These are phyloP conservation scores for Diglossa brunneiventris DNA, from an alignment of 2,113 vertebrate species.

Conservation along the genomic window DNA sequence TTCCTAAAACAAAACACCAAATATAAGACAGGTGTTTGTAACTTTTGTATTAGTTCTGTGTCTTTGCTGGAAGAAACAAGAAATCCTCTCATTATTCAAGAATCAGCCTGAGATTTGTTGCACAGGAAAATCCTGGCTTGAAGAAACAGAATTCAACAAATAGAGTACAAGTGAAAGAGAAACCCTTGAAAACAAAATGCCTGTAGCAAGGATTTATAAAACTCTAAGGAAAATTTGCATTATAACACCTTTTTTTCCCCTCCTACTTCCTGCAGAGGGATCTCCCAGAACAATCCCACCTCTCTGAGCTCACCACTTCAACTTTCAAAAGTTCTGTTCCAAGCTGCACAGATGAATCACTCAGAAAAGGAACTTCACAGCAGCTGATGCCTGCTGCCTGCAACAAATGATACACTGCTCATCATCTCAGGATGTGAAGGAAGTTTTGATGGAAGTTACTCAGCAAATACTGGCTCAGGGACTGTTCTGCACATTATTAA, in stretches of 20 bases:
- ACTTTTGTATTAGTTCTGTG: not conserved
- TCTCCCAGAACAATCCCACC: constrained; percentile 1
- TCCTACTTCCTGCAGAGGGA: not conserved
- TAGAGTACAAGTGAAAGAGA: constrained; percentile 15
- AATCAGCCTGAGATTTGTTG: not conserved
- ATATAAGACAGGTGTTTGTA: not conserved
- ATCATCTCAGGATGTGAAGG: not conserved
- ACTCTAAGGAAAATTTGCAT: constrained; percentile 52
- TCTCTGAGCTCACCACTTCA: not conserved
- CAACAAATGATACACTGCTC: not conserved
- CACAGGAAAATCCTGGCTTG: constrained; percentile 10
- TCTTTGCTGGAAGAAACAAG: not conserved
- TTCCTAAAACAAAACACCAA: not conserved
- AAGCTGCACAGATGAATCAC: not conserved
- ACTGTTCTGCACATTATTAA: not conserved
- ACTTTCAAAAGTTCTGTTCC: not conserved
- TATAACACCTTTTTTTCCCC: not conserved
- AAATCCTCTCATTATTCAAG: not conserved
- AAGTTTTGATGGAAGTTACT: not conserved
- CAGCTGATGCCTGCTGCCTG: not conserved
- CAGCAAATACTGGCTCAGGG: not conserved
- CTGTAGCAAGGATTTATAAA: not conserved
- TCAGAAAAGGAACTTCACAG: not conserved
- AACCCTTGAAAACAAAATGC: constrained; percentile 36
- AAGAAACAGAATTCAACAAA: constrained; percentile 4